These are phyloP conservation scores for Drosophila tanythrix DNA, from an alignment of 2,888 invertebrate genomes.

Conservation along the genomic window DNA sequence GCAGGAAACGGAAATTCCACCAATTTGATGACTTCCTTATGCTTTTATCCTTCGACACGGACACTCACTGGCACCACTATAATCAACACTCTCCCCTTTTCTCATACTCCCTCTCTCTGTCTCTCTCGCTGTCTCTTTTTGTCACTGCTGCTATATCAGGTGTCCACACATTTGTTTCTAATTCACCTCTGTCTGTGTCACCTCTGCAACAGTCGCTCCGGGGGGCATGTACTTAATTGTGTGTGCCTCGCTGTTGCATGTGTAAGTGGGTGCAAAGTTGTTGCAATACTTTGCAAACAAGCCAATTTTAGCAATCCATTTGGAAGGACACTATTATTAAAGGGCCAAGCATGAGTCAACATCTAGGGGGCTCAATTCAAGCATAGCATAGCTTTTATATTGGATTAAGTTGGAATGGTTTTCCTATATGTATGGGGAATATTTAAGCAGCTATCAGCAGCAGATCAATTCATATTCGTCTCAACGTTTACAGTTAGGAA, in stretches of 20 bases:
- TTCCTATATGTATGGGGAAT: neutral
- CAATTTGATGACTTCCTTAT: constrained; percentile 55
- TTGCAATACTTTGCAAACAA: constrained; percentile 25
- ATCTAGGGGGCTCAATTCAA: neutral
- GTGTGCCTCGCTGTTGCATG: constrained; percentile 40
- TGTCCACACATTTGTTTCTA: constrained; percentile 6
- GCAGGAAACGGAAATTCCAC: constrained; percentile 58
- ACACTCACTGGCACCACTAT: constrained; percentile 6
- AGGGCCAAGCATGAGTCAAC: constrained; percentile 1
- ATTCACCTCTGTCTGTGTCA: constrained; percentile 1
- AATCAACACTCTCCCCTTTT: neutral
- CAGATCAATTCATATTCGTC: neutral
- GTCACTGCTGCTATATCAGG: neutral
- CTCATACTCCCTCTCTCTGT: neutral
- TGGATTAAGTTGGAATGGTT: neutral
- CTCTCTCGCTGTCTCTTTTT: neutral
- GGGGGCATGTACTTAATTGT: constrained; percentile 21
- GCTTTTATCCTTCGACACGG: constrained; percentile 27
- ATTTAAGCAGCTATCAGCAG: neutral
- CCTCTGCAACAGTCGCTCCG: constrained; percentile 2
- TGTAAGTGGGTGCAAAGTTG: constrained; percentile 17
- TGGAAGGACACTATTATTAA: constrained; percentile 2
- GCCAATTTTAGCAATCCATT: constrained; percentile 21
- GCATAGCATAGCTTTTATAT: neutral
- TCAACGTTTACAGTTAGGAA: neutral